A percentile compares a stretch with the other conserved stretches of the same genome.
These are phyloP conservation scores for Artibeus lituratus DNA, from an alignment of 2,797 vertebrate species.

Conservation along the genomic window DNA sequence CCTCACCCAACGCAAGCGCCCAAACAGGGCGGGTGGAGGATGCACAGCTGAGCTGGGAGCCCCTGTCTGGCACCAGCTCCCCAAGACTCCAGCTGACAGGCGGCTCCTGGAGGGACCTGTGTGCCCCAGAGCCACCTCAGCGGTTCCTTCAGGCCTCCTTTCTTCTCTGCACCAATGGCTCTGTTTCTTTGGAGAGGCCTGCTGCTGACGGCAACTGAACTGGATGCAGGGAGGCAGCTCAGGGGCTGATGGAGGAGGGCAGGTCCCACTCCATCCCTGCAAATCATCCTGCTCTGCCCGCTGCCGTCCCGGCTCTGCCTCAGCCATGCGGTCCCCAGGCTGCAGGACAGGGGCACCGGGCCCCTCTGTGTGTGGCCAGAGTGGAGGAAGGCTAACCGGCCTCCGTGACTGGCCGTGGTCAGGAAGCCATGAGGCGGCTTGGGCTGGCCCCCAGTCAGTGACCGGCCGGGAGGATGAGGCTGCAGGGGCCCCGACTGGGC, in stretches of 20 bases:
- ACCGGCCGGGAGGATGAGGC: background rate
- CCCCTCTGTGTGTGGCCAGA: fast-evolving
- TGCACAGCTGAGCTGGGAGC: background rate
- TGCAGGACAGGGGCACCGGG: background rate
- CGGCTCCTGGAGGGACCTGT: background rate
- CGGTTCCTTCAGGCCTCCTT: background rate
- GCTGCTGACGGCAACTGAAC: fast-evolving
- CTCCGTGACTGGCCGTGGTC: background rate
- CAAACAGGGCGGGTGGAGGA: too few relatives aligned
- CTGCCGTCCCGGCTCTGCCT: background rate
- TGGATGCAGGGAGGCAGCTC: background rate
- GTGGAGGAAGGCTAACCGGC: fast-evolving
- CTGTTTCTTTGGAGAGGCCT: background rate
- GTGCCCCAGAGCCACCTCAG: background rate
- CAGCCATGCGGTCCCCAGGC: background rate
- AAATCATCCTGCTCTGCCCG: too few relatives aligned
- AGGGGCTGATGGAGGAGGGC: too few relatives aligned
- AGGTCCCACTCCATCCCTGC: fast-evolving
- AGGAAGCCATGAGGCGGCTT: background rate
- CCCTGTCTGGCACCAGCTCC: background rate
- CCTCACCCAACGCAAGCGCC: too few relatives aligned
- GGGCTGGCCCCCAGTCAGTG: background rate
- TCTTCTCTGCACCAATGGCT: background rate
- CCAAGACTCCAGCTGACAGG: background rate
- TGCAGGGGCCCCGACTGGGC: background rate